These are phyloP conservation scores for Puntigrus tetrazona DNA, from an alignment of 2,113 vertebrate genomes.

Conservation along the genomic window DNA sequence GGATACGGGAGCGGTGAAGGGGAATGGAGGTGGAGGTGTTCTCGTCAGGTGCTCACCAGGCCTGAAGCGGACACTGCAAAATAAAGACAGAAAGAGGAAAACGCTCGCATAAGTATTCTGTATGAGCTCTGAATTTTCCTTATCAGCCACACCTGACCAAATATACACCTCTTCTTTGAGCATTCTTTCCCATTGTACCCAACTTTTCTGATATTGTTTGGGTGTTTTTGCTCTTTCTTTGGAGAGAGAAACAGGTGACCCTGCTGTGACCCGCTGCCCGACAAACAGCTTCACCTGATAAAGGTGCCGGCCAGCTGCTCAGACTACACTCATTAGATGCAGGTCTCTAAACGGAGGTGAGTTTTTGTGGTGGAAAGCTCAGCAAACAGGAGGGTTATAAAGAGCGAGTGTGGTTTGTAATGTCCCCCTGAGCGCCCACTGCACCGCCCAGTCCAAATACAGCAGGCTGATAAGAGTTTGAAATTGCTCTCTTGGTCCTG, in stretches of 20 bases:
- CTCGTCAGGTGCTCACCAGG: constrained; percentile 90
- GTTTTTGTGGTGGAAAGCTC: constrained; percentile 63
- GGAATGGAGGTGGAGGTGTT: constrained; percentile 73
- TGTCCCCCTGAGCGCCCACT: constrained; percentile 57
- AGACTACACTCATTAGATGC: constrained; percentile 82
- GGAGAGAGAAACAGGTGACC: constrained; percentile 68
- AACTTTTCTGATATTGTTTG: constrained; percentile 64
- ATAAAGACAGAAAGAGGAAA: constrained; percentile 57
- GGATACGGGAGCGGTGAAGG: constrained; percentile 69
- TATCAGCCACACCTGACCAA: constrained; percentile 70
- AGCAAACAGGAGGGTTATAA: constrained; percentile 75
- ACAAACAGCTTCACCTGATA: constrained; percentile 83
- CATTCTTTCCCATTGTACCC: constrained; percentile 62
- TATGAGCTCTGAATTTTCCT: constrained; percentile 13
- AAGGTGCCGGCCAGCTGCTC: constrained; percentile 83
- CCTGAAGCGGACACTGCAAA: constrained; percentile 94
- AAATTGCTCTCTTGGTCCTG: constrained; percentile 57
- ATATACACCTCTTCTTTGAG: constrained; percentile 71
- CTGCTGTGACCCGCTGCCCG: constrained; percentile 76
- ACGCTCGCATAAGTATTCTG: constrained; percentile 35
- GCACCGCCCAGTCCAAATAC: constrained; percentile 65
- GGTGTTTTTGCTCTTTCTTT: constrained; percentile 63
- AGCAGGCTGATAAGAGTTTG: constrained; percentile 71
- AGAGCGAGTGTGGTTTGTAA: constrained; percentile 55
- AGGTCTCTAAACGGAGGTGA: constrained; percentile 64